phyloP scores from a whole-genome alignment of 2,888 invertebrate genomes.

The Epsilonema sp. region DNA sequence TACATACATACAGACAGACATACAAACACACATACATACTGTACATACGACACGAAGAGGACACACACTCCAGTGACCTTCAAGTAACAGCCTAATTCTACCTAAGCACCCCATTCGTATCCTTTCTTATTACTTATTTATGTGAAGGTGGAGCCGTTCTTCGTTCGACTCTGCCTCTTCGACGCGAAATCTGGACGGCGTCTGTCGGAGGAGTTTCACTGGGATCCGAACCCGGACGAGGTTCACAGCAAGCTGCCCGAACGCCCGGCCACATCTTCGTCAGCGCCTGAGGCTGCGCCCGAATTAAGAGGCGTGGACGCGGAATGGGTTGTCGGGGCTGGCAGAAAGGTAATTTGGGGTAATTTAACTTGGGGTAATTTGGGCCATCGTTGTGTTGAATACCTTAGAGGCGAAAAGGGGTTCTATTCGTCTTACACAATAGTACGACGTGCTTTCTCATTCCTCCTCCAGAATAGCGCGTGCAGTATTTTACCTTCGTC shows the following conservation, averaged over 20 bases:
- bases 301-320: neutral
- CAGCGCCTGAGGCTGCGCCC: neutral
- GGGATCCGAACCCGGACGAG: slow-evolving; percentile 49
- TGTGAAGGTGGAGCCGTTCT: slow-evolving; percentile 69
- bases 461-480: too few relatives aligned
- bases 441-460: too few relatives aligned
- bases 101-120: too few relatives aligned
- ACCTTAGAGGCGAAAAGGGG: too few relatives aligned
- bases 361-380: neutral
- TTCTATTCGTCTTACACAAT: too few relatives aligned
- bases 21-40: too few relatives aligned
- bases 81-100: too few relatives aligned
- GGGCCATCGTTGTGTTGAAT: slow-evolving; percentile 3
- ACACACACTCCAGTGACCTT: too few relatives aligned
- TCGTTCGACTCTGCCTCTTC: slow-evolving; percentile 65
- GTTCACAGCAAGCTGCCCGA: neutral
- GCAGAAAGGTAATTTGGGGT: neutral
- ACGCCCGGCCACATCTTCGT: neutral
- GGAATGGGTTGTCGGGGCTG: neutral
- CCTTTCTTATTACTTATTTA: too few relatives aligned
- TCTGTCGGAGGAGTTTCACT: slow-evolving; percentile 77
- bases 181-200: slow-evolving; percentile 69
- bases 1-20: too few relatives aligned
- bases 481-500: too few relatives aligned
- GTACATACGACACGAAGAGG: too few relatives aligned